Conservation (phyloP, 2,113 vertebrate species). For the Porphyrio hochstetteri region DNA sequence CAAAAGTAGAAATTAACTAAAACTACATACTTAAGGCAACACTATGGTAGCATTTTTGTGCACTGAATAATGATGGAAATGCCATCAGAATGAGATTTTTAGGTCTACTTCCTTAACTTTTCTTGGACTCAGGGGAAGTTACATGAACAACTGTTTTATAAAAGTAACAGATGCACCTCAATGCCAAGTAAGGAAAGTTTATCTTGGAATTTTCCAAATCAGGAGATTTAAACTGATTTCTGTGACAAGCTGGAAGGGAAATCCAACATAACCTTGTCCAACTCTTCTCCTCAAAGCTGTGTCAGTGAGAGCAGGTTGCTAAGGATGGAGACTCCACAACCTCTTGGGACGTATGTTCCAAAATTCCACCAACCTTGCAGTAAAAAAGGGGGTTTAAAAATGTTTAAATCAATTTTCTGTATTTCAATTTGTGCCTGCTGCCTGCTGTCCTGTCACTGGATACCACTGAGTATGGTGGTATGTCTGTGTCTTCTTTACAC, state of each 20-base stretch:
- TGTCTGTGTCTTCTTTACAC: not conserved
- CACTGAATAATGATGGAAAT: not conserved
- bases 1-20: not conserved
- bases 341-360: not conserved
- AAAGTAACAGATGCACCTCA: not conserved
- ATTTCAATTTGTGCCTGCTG: not conserved
- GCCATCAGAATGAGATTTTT: not conserved
- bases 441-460: not conserved
- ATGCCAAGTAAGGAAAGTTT: not conserved
- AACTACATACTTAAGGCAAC: not conserved
- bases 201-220: not conserved
- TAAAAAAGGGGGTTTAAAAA: not conserved
- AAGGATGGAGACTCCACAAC: not conserved
- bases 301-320: not conserved
- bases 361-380: not conserved
- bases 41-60: not conserved
- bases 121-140: not conserved
- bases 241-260: not conserved
- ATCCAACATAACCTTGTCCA: not conserved
- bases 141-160: not conserved
- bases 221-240: not conserved
- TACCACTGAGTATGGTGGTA: not conserved
- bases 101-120: not conserved
- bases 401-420: not conserved
- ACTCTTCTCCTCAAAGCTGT: not conserved